Base-by-base conservation (phyloP, 1,140 invertebrate species). In the Ditylenchus dipsaci region DNA sequence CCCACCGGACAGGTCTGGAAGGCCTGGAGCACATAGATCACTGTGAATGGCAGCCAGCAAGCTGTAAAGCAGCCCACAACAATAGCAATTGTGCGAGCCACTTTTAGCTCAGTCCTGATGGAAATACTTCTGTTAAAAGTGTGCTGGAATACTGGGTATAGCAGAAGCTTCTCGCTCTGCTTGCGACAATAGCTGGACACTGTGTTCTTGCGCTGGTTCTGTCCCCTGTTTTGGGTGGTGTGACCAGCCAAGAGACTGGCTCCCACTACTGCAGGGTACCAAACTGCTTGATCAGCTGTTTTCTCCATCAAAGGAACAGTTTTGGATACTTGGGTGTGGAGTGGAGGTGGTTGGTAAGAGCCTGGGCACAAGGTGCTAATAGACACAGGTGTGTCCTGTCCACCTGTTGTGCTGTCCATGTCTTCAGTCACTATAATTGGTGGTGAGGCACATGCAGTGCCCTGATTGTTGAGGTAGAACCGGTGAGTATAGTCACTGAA, bases 21-120 rank as follows among this genome's bases (percentile, higher is more conserved):
- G 0, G 78, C 79, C 73, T 80, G 78, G 17, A 83, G 71, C 56
- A 81, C 61, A 60, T 81, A 81, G 43, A 81, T 82, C 56, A 81
- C 65, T 15, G 73, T 75, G 63, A 81, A 98, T 1, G 95, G 95
- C 38, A 97, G 85, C 95, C 94, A 98, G 83, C 94, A 97, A 64
- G 95, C 86, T 17, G 90, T 91, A 80, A 98, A 97, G 0, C 93
- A 92, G 68, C 91, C 93, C 61, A 98, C 95, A 5, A 87, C 86
- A 64, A 98, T 95, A 15, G 93, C 93, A 65, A 97, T 87, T 0
- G 94, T 97, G 21, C 93, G 92, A 61, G 79, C 79, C 9, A 81
- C 79, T 47, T 80, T 29, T 33, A 82, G 42, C 65, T 81, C 79
- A 8, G 79, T 82, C 45, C 79, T 57, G 71, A 66, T 58, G 45